phyloP scores from a whole-genome alignment of 1,140 invertebrate species.

The Bombus superbus region DNA sequence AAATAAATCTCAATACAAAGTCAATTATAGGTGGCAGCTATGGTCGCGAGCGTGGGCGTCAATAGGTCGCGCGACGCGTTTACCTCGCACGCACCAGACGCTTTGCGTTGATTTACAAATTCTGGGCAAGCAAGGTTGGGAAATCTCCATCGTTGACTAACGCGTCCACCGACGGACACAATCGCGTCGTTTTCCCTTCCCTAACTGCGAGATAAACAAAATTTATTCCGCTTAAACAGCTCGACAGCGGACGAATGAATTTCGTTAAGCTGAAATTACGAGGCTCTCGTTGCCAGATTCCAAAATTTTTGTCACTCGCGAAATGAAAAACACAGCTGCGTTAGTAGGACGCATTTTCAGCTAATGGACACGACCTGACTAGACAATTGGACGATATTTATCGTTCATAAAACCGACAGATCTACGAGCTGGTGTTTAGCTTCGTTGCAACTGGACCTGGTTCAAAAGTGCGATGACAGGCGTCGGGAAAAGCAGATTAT shows the following conservation, averaged over 20 bases:
- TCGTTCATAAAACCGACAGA: background rate
- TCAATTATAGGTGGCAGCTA: slow-evolving; percentile 68
- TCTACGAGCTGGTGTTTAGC: background rate
- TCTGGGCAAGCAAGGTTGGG: slow-evolving; percentile 45
- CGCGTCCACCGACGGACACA: background rate
- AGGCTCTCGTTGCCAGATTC: background rate
- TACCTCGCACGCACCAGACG: slow-evolving; percentile 47
- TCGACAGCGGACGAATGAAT: background rate
- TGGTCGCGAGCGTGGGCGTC: slow-evolving; percentile 59
- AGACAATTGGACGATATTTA: background rate
- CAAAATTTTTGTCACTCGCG: background rate
- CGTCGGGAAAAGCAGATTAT: background rate
- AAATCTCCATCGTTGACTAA: slow-evolving; percentile 37
- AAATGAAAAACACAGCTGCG: background rate
- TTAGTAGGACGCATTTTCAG: background rate
- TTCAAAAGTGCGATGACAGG: background rate
- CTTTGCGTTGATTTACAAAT: slow-evolving; percentile 64
- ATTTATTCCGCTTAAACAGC: slow-evolving; percentile 13
- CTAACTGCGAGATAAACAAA: slow-evolving; percentile 1
- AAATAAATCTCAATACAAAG: slow-evolving; percentile 69
- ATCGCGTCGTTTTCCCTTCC: background rate
- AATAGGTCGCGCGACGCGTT: slow-evolving; percentile 60
- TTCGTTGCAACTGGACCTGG: background rate
- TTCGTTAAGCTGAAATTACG: slow-evolving; percentile 15
- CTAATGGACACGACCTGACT: background rate